These are phyloP conservation scores for Timema cristinae DNA, from an alignment of 2,888 invertebrate genomes.

Conservation along the genomic window DNA sequence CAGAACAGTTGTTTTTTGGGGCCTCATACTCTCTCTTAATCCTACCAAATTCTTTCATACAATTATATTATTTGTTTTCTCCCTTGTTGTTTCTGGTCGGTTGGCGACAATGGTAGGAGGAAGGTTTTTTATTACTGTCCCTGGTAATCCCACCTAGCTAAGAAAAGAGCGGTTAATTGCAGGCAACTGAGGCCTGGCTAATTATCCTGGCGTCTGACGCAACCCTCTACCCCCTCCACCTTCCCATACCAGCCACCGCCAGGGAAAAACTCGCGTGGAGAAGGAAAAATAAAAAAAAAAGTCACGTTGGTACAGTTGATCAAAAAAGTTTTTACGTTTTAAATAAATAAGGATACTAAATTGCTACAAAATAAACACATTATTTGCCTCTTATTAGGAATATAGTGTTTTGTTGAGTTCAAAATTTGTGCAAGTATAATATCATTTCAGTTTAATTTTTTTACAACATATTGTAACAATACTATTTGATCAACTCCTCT, in stretches of 20 bases:
- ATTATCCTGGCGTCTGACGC: slow-evolving; percentile 13
- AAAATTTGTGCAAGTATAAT: too few relatives aligned
- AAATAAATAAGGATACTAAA: too few relatives aligned
- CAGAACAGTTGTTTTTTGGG: too few relatives aligned
- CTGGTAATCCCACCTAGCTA: slow-evolving; percentile 3
- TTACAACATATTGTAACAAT: too few relatives aligned
- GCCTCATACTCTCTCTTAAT: background rate
- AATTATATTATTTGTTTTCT: slow-evolving; percentile 16
- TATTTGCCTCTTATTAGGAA: too few relatives aligned
- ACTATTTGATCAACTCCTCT: too few relatives aligned
- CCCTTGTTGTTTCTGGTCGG: background rate
- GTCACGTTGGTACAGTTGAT: background rate
- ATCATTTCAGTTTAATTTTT: too few relatives aligned
- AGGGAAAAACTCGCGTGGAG: background rate
- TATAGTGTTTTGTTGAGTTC: too few relatives aligned
- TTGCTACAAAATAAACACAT: too few relatives aligned
- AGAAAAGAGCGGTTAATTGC: slow-evolving; percentile 11
- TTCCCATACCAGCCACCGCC: background rate
- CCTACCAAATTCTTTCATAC: slow-evolving; percentile 10
- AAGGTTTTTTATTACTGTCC: background rate
- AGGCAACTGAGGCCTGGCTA: slow-evolving; percentile 2
- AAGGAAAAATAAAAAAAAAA: background rate
- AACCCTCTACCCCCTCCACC: background rate
- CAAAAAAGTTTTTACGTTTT: slow-evolving; percentile 8
- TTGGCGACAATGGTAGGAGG: background rate